Evolutionary conservation across 2,797 vertebrate genomes (phyloP), one percentile per base, ranked within the genome.

Genomic region (Lagodon rhomboides): DNA sequence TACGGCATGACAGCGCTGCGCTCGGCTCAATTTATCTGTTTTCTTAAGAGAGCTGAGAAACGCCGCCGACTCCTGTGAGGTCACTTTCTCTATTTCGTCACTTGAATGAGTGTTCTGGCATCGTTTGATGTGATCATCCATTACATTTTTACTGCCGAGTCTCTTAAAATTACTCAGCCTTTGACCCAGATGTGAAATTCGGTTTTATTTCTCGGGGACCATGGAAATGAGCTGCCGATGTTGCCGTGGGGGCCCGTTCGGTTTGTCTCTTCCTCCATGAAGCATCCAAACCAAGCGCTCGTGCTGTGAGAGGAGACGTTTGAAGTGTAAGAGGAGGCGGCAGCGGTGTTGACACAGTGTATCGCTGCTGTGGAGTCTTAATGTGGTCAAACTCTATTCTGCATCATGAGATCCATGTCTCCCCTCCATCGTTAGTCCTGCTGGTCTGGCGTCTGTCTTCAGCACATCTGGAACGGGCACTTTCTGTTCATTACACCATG

Each of bases 121-220:
- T 38, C 25, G 10, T 75, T 76, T 66, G 25, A 76, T 4, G 41
- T 58, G 38, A 74, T 66, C 53, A 30, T 34, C 23, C 38, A 43
- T 50, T 27, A 53, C 4, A 60, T 75, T 73, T 73, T 67, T 56
- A 68, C 38, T 43, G 22, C 59, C 43, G 43, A 60, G 47, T 50
- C 69, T 73, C 22, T 75, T 54, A 65, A 70, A 75, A 68, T 73
- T 13, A 51, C 54, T 75, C 60, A 67, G 76, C 67, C 55, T 78
- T 73, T 86, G 75, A 86, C 79, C 63, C 70, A 79, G 56, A 54
- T 82, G 43, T 53, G n/a, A 78, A 66, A 62, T 76, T 55, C 23
- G 22, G 55, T 78, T 82, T 64, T 47, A 81, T 78, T 67, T 86
- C 51, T 51, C 25, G 15, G 47, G 55, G 44, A 22, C 30, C 22